Percentiles rank a stretch among this genome's conserved stretches.
Evolutionary conservation across 2,888 invertebrate genomes (phyloP).

Genomic region (Caenorhabditis virilis): DNA sequence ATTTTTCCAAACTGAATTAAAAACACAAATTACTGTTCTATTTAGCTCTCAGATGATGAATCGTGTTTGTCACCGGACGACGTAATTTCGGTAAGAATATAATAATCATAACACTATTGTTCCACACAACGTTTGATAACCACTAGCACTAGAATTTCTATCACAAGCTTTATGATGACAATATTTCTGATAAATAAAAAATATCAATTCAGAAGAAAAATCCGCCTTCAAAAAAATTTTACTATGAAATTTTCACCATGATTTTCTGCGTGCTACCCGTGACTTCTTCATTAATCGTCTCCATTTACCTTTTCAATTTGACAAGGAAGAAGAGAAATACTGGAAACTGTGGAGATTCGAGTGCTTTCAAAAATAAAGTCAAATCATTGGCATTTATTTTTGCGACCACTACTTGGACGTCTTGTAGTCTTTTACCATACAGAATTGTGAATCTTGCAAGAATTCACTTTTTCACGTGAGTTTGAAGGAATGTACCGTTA

Average conservation of each 20-base stretch:
- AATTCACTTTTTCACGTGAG: conserved; percentile 64
- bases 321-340: conserved; percentile 50
- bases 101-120: no score
- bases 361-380: conserved; percentile 54
- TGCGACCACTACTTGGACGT: conserved; percentile 68
- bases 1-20: no score
- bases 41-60: no score
- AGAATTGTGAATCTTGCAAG: conserved; percentile 66
- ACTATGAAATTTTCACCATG: conserved; percentile 66
- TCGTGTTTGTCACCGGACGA: no score
- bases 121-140: no score
- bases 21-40: no score
- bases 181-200: no score
- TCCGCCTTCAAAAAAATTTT: conserved; percentile 59
- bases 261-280: conserved; percentile 66
- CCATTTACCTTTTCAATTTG: conserved; percentile 66
- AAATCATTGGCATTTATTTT: conserved; percentile 67
- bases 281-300: conserved; percentile 65
- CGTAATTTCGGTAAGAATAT: no score
- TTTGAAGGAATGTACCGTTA: no score
- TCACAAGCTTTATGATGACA: no score
- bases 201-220: no score
- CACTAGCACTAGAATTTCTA: no score
- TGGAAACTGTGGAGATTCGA: conserved; percentile 39
- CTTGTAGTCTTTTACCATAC: conserved; percentile 65